Evolutionary conservation across 2,888 invertebrate genomes (phyloP).

Genomic region (Steinernema carpocapsae): DNA sequence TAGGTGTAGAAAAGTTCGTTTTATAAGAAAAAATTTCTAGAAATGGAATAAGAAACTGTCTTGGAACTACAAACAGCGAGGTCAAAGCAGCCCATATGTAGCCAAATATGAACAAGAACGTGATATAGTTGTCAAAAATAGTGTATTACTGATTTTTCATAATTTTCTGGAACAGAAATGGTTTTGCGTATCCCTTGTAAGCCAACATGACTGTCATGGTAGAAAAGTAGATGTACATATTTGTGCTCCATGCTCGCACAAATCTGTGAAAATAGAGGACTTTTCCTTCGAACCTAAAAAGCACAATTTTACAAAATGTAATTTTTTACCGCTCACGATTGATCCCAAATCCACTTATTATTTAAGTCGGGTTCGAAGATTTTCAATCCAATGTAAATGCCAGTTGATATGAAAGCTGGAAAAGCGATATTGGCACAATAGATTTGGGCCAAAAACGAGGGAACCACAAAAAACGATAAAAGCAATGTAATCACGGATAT

Average conservation of each 20-base stretch:
- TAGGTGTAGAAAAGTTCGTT: not conserved
- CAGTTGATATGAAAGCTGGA: not conserved
- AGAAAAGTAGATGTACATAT: not conserved
- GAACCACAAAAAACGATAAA: not conserved
- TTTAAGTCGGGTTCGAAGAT: too few relatives aligned
- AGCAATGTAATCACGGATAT: not conserved
- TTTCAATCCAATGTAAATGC: not conserved
- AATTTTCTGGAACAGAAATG: not conserved
- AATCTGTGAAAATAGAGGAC: not conserved
- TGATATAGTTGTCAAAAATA: not conserved
- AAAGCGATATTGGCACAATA: not conserved
- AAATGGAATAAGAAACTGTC: not conserved
- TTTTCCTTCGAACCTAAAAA: too few relatives aligned
- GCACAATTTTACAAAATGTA: too few relatives aligned
- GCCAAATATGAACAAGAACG: not conserved
- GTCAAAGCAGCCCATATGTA: not conserved
- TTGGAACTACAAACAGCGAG: not conserved
- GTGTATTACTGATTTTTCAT: not conserved
- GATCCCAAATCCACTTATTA: too few relatives aligned
- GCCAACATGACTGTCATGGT: not conserved
- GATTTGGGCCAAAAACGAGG: not conserved
- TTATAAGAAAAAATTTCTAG: not conserved
- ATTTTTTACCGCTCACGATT: too few relatives aligned
- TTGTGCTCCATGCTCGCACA: not conserved
- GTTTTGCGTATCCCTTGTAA: slow-evolving; percentile 8